Evolutionary conservation across 2,113 vertebrate genomes (phyloP).

Genomic region (Recurvirostra avosetta): DNA sequence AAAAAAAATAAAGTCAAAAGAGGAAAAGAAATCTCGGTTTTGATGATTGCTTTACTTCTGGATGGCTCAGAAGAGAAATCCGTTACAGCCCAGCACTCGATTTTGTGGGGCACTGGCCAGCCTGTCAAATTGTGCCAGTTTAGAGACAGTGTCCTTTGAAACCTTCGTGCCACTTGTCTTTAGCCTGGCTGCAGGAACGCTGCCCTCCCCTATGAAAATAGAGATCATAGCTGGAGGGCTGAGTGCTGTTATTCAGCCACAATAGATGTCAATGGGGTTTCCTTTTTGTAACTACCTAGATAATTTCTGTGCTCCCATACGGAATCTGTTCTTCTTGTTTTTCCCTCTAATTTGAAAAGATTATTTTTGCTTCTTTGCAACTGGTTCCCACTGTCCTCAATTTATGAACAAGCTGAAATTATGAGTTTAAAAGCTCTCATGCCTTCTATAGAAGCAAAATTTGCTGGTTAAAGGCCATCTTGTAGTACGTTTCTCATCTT

Average conservation of each 20-base stretch:
- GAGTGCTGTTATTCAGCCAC: constrained; percentile 7
- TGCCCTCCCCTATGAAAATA: constrained; percentile 14
- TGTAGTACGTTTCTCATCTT: not conserved
- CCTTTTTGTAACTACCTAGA: constrained; percentile 34
- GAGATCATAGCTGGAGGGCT: not conserved
- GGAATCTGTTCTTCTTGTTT: constrained; percentile 44
- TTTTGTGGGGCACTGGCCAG: not conserved
- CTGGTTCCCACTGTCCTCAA: constrained; percentile 50
- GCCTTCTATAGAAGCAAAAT: not conserved
- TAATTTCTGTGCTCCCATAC: constrained; percentile 12
- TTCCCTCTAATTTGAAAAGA: constrained; percentile 55
- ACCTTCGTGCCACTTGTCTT: not conserved
- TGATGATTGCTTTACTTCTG: not conserved
- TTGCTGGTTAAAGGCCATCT: not conserved
- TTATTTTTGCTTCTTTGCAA: constrained; percentile 61
- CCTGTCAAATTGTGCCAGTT: not conserved
- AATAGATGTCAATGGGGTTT: not conserved
- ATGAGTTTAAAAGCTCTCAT: constrained; percentile 25
- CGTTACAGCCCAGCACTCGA: not conserved
- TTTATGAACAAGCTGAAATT: constrained; percentile 51
- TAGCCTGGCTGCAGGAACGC: not conserved
- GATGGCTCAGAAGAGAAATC: not conserved
- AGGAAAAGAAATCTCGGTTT: not conserved
- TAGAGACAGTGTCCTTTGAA: not conserved
- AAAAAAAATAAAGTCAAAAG: not conserved